A percentile compares a stretch with the other conserved stretches of the same genome.
phyloP scores from a whole-genome alignment of 2,797 vertebrate genomes.

The Chrysocyon brachyurus region DNA sequence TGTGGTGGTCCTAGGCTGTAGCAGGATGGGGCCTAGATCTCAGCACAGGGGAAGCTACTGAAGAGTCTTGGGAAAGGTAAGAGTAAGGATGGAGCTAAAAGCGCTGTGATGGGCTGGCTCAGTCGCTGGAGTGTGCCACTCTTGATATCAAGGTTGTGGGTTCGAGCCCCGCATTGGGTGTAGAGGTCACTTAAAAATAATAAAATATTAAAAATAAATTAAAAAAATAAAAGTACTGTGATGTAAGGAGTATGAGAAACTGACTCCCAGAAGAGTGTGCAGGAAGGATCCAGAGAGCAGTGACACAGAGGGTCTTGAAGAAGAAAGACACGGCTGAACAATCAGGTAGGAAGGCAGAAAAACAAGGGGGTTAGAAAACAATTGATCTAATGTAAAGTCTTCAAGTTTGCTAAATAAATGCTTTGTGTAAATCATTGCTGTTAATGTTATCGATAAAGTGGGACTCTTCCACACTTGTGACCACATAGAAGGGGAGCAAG shows the following conservation, averaged over 20 bases:
- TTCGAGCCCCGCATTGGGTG: not conserved
- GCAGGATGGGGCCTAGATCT: not conserved
- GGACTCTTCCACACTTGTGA: not conserved
- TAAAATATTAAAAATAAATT: not conserved
- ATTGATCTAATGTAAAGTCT: not conserved
- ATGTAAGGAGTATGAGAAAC: not conserved
- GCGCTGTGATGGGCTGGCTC: not conserved
- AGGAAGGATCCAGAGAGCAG: not conserved
- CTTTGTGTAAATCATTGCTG: not conserved
- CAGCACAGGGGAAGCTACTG: not conserved
- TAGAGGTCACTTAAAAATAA: not conserved
- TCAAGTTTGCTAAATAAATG: not conserved
- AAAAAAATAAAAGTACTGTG: not conserved
- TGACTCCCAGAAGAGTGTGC: not conserved
- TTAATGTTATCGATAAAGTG: not conserved
- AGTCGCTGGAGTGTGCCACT: not conserved
- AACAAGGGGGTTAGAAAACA: not conserved
- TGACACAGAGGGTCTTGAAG: not conserved
- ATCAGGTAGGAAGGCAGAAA: not conserved
- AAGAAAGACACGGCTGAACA: not conserved
- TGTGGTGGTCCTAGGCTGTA: not conserved
- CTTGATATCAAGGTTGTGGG: not conserved
- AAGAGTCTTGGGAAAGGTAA: not conserved
- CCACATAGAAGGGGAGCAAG: not conserved
- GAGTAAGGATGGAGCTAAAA: not conserved